phyloP scores from a whole-genome alignment of 2,797 vertebrate species.

The Sebastolobus altivelis region DNA sequence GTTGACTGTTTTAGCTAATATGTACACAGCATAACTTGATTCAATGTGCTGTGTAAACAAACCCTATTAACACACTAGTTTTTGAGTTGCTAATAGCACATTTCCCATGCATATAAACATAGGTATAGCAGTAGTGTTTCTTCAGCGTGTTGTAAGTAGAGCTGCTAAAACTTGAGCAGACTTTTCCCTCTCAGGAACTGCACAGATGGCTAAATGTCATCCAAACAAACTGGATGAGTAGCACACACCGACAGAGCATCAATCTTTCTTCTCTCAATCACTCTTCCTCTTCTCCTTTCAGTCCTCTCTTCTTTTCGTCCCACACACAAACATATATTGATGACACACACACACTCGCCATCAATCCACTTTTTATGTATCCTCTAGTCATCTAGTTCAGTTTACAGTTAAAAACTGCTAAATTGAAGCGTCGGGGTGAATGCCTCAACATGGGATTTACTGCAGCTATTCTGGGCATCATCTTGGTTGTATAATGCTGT shows the following conservation, averaged over 20 bases:
- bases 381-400: constrained; percentile 26
- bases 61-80: neutral
- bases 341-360: neutral
- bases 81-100: neutral
- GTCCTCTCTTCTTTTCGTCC: constrained; percentile 3
- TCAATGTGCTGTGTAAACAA: neutral
- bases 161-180: constrained; percentile 39
- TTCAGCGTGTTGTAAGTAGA: constrained; percentile 9
- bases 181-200: constrained; percentile 45
- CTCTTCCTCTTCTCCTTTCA: constrained; percentile 47
- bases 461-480: constrained; percentile 40
- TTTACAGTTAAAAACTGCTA: constrained; percentile 60
- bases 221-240: constrained; percentile 75
- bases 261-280: constrained; percentile 60
- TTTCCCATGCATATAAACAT: neutral
- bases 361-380: constrained; percentile 44
- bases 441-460: constrained; percentile 52
- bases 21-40: neutral
- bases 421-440: constrained; percentile 59
- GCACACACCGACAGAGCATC: constrained; percentile 70
- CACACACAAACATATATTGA: constrained; percentile 2
- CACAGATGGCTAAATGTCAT: constrained; percentile 82
- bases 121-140: neutral
- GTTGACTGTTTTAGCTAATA: neutral
- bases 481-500: constrained; percentile 43